phyloP scores from a whole-genome alignment of 2,113 vertebrate genomes.

The Cyanoderma ruficeps region DNA sequence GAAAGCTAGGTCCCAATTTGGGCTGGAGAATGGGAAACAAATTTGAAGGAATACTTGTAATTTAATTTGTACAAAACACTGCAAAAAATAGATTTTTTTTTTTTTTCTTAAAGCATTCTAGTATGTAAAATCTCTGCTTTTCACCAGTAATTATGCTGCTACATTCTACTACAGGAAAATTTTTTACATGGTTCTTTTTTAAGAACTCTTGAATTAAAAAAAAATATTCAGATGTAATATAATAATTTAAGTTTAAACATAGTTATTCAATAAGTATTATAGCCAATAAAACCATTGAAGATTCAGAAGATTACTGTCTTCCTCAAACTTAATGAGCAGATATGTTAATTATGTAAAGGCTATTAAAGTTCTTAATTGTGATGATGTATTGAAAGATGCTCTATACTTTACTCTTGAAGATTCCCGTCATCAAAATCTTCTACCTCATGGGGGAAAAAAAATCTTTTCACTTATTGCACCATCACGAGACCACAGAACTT shows the following conservation, averaged over 20 bases:
- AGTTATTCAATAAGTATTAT: background rate
- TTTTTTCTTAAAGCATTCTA: background rate
- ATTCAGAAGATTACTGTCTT: background rate
- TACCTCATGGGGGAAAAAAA: background rate
- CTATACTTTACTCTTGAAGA: background rate
- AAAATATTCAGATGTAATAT: background rate
- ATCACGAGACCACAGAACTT: background rate
- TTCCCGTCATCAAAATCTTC: background rate
- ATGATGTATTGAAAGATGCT: background rate
- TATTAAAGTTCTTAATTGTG: background rate
- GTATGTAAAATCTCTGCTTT: background rate
- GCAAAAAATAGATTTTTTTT: background rate
- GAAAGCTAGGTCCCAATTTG: accelerated
- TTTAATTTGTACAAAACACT: background rate
- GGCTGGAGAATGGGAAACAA: background rate
- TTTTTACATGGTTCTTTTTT: background rate
- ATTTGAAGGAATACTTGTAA: background rate
- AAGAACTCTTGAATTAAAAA: background rate
- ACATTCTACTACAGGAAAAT: background rate
- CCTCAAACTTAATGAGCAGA: background rate
- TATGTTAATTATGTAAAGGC: background rate
- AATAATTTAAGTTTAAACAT: background rate
- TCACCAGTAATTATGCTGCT: background rate
- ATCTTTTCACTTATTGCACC: accelerated
- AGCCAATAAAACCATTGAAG: background rate